Evolutionary conservation across 2,797 vertebrate species (phyloP), one percentile per base, ranked within the genome.

Genomic region (Iguana delicatissima): DNA sequence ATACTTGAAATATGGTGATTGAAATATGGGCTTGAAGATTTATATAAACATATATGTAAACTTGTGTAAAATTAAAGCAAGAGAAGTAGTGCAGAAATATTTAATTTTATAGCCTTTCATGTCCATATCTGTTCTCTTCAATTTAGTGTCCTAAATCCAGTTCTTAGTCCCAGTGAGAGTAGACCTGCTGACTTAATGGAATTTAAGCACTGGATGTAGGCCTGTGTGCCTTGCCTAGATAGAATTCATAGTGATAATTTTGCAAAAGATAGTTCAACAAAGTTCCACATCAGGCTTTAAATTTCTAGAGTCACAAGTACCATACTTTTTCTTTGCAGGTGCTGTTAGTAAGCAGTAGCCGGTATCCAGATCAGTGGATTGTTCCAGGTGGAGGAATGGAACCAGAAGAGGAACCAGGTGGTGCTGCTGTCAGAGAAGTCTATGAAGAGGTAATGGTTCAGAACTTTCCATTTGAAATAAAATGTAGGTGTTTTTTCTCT

Each of bases 301-400:
- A 62, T 83, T 74, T 57, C 74, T 6, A 14, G 29, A 46, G 9
- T 62, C 24, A 64, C 64, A 79, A 84, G n/a, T 50, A 67, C 38
- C 50, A 2, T 80, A 50, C 16, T 46, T 81, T 32, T 82, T 32
- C 24, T 83, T 29, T 96, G 0, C 92, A 99, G 99, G 99, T 99
- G 73, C 95, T 99, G 93, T 96, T 99, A 94, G 99, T 99, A 90
- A 99, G 98, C 96, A 99, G 99, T 96, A 99, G 99, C 96, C 98
- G 99, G 79, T 98, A 99, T 85, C 99, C 99, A 46, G 99, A 99
- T 94, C 99, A 99, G 91, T 99, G 99, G 99, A 99, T 99, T 90
- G 99, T 99, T 59, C 99, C 99, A 0, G 99, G 99, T 91, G 99
- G 99, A 91, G 99, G 99, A 86, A 99, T 99, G 99, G 99, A 99